phyloP scores from a whole-genome alignment of 2,797 vertebrate genomes.

The Amblyraja radiata region DNA sequence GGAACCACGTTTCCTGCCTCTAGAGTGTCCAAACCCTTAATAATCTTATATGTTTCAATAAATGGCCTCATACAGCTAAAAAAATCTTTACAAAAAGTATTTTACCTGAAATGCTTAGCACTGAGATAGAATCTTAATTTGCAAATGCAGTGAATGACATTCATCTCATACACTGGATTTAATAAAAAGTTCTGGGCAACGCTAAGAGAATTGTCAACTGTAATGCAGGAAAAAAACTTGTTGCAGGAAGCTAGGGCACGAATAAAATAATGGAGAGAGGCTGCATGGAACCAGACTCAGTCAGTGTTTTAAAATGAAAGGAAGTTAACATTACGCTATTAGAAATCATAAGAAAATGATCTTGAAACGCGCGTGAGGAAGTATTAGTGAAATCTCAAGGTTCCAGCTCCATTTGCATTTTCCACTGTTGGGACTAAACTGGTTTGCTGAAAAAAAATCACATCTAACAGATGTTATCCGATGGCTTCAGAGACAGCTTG shows the following conservation, averaged over 20 bases:
- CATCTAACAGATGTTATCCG: neutral
- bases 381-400: neutral
- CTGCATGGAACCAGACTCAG: neutral
- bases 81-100: too few relatives aligned
- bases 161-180: neutral
- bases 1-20: too few relatives aligned
- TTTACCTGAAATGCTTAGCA: too few relatives aligned
- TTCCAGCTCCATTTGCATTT: neutral
- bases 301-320: neutral
- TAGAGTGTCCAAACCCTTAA: too few relatives aligned
- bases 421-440: neutral
- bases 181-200: neutral
- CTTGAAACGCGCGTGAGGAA: neutral
- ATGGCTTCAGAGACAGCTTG: neutral
- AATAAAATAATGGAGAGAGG: neutral
- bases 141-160: neutral
- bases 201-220: neutral
- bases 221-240: neutral
- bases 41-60: too few relatives aligned
- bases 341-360: too few relatives aligned
- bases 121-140: neutral
- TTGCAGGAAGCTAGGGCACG: neutral
- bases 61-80: too few relatives aligned
- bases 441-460: neutral
- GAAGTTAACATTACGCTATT: neutral